Base-by-base conservation (phyloP, 2,888 invertebrate genomes). In the Drosophila colorata region DNA sequence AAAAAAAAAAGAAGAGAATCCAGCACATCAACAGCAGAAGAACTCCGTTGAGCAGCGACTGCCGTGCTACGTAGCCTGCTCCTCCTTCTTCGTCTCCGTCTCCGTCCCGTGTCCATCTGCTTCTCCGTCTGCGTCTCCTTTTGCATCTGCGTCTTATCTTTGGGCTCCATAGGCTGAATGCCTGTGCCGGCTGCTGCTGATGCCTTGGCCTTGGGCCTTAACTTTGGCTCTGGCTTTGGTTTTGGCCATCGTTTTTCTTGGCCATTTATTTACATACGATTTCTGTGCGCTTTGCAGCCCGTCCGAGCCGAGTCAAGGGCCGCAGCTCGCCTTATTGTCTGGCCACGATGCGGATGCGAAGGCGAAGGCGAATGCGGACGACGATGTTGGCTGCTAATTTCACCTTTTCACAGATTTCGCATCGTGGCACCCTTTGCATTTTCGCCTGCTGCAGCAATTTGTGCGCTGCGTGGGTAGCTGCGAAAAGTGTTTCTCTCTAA, bases 241-340 rank as follows among this genome's bases (percentile, higher is more conserved):
- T 63, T 61, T 68, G 58, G 67, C 51, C 56, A 67, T 69, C 63
- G 63, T 73, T 70, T 60, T 68, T 55, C 53, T 74, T 80, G 78
- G 43, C 76, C 84, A 81, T 86, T 86, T 87, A 86, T 85, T 85
- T 85, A 87, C 85, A 80, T 87, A 76, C 78, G 31, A 73, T 64
- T 60, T 76, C 56, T 60, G 38, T 70, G 66, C 63, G 58, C 60
- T 58, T 63, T 38, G 13, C 43, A n/a, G 65, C 53, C 28, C 9
- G 20, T 20, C 20, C 6, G 53, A 31, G 56, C 35, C 69, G 56
- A 87, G 85, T 85, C 85, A 82, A 87, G 85, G 84, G 80, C 84
- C 88, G 70, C 69, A 67, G 64, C 79, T 81, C 84, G 88, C 79
- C 86, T 78, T 59, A 79, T 86, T 86, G 86, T 86, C 86, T 86